Evolutionary conservation across 2,888 invertebrate genomes (phyloP), one percentile per base, ranked within the genome.

Genomic region (Cheiracanthium punctorium): DNA sequence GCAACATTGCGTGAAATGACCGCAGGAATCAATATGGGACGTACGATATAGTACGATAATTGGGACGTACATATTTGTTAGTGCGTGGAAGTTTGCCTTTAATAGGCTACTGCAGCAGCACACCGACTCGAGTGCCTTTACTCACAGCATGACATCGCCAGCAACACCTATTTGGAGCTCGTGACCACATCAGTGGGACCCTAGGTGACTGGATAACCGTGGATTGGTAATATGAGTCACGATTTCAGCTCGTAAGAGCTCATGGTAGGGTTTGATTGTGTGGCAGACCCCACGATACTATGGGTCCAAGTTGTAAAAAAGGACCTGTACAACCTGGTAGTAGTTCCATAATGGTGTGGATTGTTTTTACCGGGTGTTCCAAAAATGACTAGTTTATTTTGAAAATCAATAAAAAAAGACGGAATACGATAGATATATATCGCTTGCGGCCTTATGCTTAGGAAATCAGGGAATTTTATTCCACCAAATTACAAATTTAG

Each of bases 1-100:
- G 37, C 4, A 37, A 37, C 74, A 74, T 58, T 74, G 29, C 24
- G 48, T 58, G 8, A 74, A 74, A 52, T 74, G n/a, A 58, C 58
- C 58, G 28, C 74, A 43, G 8, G 20, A 14, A 14, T 33, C 28
- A 74, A 74, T 33, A 12, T 0, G n/a, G 30, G 52, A 37, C 37
- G 10, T 30, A 5, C 52, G 48, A 74, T 7, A 37, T n/a, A n/a
- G n/a, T n/a, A n/a, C n/a, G n/a, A n/a, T n/a, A n/a, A n/a, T n/a
- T n/a, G n/a, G 24, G 14, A 30, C 12, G 32, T 17, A 58, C 17
- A 32, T 32, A 30, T 32, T 33, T 20, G 17, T 30, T 20, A 29
- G 58, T 43, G 48, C 32, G 29, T 29, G 32, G 14, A 58, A 52
- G 17, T 24, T 7, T 74, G 48, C 20, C 64, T 58, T 37, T n/a